Conservation (phyloP, 2,113 vertebrate genomes). For the Atrichornis clamosus region DNA sequence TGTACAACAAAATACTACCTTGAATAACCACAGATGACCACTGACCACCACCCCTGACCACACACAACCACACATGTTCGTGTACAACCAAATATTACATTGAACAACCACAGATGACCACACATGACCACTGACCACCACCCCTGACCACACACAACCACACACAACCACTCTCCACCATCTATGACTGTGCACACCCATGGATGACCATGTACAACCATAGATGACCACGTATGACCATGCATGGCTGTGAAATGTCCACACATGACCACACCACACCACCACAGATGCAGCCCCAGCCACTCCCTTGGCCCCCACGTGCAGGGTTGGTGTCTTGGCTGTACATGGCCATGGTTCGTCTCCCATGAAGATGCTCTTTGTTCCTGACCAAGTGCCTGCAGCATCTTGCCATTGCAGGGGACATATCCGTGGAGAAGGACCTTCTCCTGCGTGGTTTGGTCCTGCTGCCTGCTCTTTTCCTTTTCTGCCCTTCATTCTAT, state of each 20-base stretch:
- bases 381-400: not conserved
- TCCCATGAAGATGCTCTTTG: not conserved
- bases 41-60: not conserved
- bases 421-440: not conserved
- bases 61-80: too few relatives aligned
- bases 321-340: not conserved
- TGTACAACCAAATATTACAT: too few relatives aligned
- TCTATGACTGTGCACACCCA: accelerated
- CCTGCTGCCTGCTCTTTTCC: not conserved
- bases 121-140: too few relatives aligned
- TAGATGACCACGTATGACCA: not conserved
- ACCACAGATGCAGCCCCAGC: not conserved
- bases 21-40: too few relatives aligned
- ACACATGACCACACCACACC: not conserved
- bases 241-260: accelerated
- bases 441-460: not conserved
- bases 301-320: not conserved
- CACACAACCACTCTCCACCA: too few relatives aligned
- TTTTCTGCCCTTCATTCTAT: not conserved
- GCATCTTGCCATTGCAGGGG: not conserved
- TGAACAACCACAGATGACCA: not conserved
- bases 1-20: too few relatives aligned
- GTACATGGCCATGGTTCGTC: not conserved
- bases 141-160: too few relatives aligned
- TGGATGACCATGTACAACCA: accelerated